Conservation (phyloP, 2,113 vertebrate genomes). For the Pedionomus torquatus region DNA sequence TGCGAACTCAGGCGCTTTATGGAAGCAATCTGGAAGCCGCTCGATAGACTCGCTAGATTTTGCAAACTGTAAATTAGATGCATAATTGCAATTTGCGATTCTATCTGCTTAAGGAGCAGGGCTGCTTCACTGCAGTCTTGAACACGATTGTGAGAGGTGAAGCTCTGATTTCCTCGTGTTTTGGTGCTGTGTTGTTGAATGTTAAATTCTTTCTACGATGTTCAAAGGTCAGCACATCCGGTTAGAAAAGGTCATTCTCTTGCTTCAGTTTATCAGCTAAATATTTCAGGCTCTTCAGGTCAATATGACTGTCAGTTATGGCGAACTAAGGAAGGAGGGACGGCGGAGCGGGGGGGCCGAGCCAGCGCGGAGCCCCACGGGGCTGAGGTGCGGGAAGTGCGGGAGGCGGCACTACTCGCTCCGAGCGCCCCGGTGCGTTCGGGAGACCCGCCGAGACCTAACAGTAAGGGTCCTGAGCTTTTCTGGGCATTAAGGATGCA, state of each 20-base stretch:
- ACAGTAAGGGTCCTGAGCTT: background rate
- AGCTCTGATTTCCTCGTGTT: background rate
- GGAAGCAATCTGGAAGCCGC: background rate
- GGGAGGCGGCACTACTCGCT: background rate
- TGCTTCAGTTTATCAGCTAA: background rate
- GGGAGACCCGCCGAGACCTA: background rate
- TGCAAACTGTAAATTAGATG: background rate
- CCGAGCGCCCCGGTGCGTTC: too few relatives aligned
- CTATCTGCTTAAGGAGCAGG: background rate
- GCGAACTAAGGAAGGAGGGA: background rate
- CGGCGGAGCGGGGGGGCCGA: background rate
- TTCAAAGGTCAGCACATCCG: conserved; percentile 12
- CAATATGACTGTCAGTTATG: background rate
- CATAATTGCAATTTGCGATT: background rate
- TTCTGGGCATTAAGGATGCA: background rate
- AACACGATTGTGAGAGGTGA: background rate
- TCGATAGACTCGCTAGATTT: background rate
- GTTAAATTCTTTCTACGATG: background rate
- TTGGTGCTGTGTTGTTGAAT: background rate
- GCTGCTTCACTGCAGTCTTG: background rate
- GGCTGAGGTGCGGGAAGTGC: background rate
- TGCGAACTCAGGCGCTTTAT: background rate
- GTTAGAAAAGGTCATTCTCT: background rate
- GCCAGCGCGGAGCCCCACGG: background rate
- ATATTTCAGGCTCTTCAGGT: background rate